Evolutionary conservation across 2,797 vertebrate species (phyloP), one percentile per base, ranked within the genome.

Genomic region (Oreonectes daqikongensis): DNA sequence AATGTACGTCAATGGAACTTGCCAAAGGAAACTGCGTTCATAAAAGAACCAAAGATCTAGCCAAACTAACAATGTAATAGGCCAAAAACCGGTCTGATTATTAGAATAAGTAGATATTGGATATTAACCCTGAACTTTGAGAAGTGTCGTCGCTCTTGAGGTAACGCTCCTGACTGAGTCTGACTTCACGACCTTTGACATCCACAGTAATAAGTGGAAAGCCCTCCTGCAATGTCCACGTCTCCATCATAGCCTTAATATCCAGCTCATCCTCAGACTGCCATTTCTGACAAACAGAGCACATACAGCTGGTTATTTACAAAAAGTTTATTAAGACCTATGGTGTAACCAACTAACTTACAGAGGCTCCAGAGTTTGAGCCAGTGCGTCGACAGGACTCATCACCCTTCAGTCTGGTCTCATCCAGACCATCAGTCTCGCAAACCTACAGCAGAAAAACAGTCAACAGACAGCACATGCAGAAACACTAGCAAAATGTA

Each of bases 181-280:
- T 85, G 12, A 97, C 88, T 0, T 94, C 92, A 11, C 88, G 94
- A 84, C 94, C 94, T 87, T 81, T 92, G 84, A 95, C 83, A 0
- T 90, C 92, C 73, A 96, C 87, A 0, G 93, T 97, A 78, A 98
- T 89, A 82, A 98, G 82, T 0, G 96, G 96, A 79, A 96, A 97
- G 24, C 96, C 96, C 79, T 96, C 95, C 85, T 98, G 97, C 83
- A 96, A 89, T 0, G 94, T 97, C 97, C 96, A 98, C 0, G 95
- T 96, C 82, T 96, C 92, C 96, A 98, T 98, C 90, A 96, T 94
- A 60, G 88, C 83, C 79, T 78, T 92, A 64, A 97, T 90, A 24
- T 96, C 94, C 80, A 95, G 85, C 78, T 91, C 87, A 11, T 92
- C 90, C 65, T 78, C 86, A 26, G 89, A 86, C 63, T 81, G 90